Evolutionary conservation across 1,140 invertebrate species (phyloP).

Genomic region (Panagrolaimus sp.): DNA sequence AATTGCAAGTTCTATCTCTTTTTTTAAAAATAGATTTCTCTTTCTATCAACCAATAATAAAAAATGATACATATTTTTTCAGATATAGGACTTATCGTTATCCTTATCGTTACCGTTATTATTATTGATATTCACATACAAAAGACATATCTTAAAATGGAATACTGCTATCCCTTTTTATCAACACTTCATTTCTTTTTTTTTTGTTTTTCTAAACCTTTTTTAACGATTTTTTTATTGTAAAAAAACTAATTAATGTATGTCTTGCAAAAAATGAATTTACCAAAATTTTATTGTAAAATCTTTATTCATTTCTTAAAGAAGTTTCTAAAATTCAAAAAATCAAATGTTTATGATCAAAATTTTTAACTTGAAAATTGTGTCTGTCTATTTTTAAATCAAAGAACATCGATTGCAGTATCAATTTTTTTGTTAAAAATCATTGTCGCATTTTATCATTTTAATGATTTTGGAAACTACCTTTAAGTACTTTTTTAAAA

Average conservation of each 20-base stretch:
- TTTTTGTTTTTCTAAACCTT: background rate
- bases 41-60: background rate
- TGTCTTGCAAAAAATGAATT: too few species aligned
- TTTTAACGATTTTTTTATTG: too few species aligned
- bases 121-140: background rate
- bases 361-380: too few species aligned
- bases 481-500: too few species aligned
- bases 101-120: background rate
- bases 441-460: too few species aligned
- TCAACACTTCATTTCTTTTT: slow-evolving; percentile 10
- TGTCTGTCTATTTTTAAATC: too few species aligned
- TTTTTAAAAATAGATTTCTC: slow-evolving; percentile 3
- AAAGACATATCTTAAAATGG: slow-evolving; percentile 12
- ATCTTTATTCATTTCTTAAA: background rate
- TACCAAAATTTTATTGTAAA: too few species aligned
- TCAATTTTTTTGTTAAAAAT: too few species aligned
- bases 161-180: slow-evolving; percentile 12
- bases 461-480: too few species aligned
- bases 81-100: background rate
- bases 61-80: background rate
- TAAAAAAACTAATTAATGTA: too few species aligned
- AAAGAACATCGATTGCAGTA: too few species aligned
- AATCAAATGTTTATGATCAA: background rate
- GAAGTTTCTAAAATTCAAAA: background rate
- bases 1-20: slow-evolving; percentile 17